A percentile compares a stretch with the other conserved stretches of the same genome.
Conservation (phyloP, 2,888 invertebrate species). For the Drosophila antonietae region DNA sequence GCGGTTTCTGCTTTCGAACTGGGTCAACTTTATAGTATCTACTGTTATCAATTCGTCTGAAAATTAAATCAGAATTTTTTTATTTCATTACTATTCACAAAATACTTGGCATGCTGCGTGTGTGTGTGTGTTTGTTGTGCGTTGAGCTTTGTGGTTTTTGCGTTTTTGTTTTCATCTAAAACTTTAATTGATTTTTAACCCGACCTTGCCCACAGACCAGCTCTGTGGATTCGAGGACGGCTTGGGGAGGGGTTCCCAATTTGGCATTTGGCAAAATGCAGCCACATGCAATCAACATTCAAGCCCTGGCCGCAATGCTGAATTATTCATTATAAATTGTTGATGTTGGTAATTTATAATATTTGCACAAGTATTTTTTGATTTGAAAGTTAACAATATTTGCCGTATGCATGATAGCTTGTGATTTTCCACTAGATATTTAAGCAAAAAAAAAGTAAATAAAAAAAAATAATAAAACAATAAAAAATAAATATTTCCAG, state of each 20-base stretch:
- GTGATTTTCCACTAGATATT: not conserved
- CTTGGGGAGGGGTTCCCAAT: not conserved
- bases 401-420: slow-evolving; percentile 3
- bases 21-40: slow-evolving; percentile 31
- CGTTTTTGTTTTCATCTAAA: slow-evolving; percentile 50
- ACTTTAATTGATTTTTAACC: slow-evolving; percentile 72
- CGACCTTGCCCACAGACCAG: slow-evolving; percentile 47
- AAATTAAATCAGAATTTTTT: slow-evolving; percentile 50
- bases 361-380: slow-evolving; percentile 47
- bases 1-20: slow-evolving; percentile 37
- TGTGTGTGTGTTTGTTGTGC: slow-evolving; percentile 4
- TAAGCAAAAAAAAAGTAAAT: not conserved
- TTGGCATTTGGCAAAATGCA: slow-evolving; percentile 36
- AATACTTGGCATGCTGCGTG: slow-evolving; percentile 35
- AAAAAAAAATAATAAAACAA: not conserved
- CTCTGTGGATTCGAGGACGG: slow-evolving; percentile 7
- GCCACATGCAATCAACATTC: slow-evolving; percentile 54
- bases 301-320: slow-evolving; percentile 40
- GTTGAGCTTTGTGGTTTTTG: slow-evolving; percentile 56
- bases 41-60: slow-evolving; percentile 36
- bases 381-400: slow-evolving; percentile 17
- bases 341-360: slow-evolving; percentile 60
- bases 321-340: slow-evolving; percentile 63
- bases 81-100: slow-evolving; percentile 32
- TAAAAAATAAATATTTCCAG: slow-evolving; percentile 1